phyloP scores from a whole-genome alignment of 1,140 invertebrate species.

The Pseudachorutes palmiensis region DNA sequence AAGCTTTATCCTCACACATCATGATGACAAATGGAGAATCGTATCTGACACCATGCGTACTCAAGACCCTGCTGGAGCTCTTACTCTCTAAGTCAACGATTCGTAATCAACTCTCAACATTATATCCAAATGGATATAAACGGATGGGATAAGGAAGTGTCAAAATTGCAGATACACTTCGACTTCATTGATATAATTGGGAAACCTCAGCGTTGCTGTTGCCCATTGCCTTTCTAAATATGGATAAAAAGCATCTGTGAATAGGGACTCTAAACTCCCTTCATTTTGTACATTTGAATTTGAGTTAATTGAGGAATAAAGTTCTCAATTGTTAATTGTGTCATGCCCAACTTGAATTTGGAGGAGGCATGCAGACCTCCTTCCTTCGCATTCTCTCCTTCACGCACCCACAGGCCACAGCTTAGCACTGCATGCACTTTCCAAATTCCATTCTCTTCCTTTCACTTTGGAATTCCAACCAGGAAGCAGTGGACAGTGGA shows the following conservation, averaged over 20 bases:
- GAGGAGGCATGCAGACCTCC: no score
- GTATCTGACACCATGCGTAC: conserved; percentile 56
- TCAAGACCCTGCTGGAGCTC: neutral
- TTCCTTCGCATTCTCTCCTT: no score
- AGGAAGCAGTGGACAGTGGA: no score
- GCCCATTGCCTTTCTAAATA: neutral
- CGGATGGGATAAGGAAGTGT: neutral
- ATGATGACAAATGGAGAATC: conserved; percentile 80
- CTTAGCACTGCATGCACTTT: no score
- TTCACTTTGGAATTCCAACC: no score
- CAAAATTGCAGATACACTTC: neutral
- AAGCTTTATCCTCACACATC: conserved; percentile 69
- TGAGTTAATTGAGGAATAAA: no score
- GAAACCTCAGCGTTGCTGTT: neutral
- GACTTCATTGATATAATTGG: neutral
- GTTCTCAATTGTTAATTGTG: no score
- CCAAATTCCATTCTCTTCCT: no score
- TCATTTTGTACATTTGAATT: no score
- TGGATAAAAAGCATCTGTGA: no score
- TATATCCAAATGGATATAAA: neutral
- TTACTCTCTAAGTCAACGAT: neutral
- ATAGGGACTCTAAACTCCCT: neutral
- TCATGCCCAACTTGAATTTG: no score
- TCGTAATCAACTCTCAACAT: neutral
- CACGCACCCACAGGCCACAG: no score